Percentiles rank a stretch among this genome's conserved stretches.
Conservation (phyloP, 2,113 vertebrate species). For the Oreochromis spilurus region DNA sequence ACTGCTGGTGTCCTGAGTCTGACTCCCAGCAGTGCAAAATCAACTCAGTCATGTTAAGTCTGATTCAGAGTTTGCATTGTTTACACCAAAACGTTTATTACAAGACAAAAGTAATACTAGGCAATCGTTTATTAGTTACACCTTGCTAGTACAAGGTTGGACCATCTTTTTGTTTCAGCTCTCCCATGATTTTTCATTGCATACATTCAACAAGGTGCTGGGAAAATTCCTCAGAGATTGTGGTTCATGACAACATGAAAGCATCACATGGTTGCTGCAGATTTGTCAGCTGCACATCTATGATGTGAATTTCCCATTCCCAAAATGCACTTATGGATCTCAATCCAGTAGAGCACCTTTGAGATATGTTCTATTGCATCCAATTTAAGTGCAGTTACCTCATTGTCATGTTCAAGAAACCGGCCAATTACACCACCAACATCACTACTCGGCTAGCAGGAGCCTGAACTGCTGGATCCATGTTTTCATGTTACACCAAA, state of each 20-base stretch:
- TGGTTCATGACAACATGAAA: neutral
- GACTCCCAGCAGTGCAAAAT: neutral
- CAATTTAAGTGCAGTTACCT: neutral
- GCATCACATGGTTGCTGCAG: neutral
- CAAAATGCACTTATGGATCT: neutral
- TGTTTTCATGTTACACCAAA: neutral
- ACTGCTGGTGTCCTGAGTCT: neutral
- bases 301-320: neutral
- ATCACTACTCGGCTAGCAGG: fast-evolving
- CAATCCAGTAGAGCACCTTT: neutral
- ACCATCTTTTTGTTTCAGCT: neutral
- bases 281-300: neutral
- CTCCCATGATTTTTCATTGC: neutral
- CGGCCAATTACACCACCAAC: neutral
- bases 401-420: neutral
- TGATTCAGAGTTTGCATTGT: neutral
- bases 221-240: neutral
- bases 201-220: neutral
- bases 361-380: neutral
- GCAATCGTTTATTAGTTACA: neutral
- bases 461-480: neutral
- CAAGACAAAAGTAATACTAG: neutral
- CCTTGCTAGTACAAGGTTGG: neutral
- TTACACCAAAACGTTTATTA: neutral
- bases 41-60: neutral